Conservation (phyloP, 2,888 invertebrate genomes). For the Drosophila glabriapex region DNA sequence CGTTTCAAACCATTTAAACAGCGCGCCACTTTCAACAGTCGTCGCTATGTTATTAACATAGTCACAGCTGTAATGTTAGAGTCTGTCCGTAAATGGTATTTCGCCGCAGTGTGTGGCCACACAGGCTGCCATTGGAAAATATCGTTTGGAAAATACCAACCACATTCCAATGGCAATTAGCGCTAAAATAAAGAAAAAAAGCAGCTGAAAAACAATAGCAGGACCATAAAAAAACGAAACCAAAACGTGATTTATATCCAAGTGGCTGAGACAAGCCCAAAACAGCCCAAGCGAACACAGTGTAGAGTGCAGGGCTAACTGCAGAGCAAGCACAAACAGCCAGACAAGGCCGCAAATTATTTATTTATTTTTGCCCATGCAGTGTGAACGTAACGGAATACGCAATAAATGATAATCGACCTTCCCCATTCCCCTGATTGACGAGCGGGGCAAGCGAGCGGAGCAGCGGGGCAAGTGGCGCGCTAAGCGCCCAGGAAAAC, state of each 20-base stretch:
- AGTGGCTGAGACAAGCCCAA: conserved; percentile 3
- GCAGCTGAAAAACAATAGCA: conserved; percentile 51
- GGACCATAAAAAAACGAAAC: conserved; percentile 42
- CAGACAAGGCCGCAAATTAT: conserved; percentile 1
- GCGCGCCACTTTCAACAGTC: conserved; percentile 24
- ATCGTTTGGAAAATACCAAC: conserved; percentile 50
- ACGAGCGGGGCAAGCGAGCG: not conserved
- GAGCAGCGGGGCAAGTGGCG: conserved; percentile 20
- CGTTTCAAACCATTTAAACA: not conserved
- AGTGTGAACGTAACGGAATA: conserved; percentile 58
- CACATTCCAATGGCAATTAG: conserved; percentile 69
- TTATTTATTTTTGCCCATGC: conserved; percentile 34
- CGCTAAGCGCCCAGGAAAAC: conserved; percentile 25
- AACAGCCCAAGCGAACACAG: conserved; percentile 4
- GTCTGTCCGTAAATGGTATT: not conserved
- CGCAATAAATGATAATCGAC: conserved; percentile 71
- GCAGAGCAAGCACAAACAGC: not conserved
- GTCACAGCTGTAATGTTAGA: not conserved
- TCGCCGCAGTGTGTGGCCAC: conserved; percentile 15
- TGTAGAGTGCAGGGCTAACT: not conserved
- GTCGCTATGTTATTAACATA: conserved; percentile 3
- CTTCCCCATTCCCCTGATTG: conserved; percentile 37
- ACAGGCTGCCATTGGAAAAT: conserved; percentile 44
- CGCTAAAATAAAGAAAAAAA: conserved; percentile 53
- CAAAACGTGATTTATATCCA: conserved; percentile 48